Base-by-base conservation (phyloP, 2,113 vertebrate genomes). In the Callionymus lyra region DNA sequence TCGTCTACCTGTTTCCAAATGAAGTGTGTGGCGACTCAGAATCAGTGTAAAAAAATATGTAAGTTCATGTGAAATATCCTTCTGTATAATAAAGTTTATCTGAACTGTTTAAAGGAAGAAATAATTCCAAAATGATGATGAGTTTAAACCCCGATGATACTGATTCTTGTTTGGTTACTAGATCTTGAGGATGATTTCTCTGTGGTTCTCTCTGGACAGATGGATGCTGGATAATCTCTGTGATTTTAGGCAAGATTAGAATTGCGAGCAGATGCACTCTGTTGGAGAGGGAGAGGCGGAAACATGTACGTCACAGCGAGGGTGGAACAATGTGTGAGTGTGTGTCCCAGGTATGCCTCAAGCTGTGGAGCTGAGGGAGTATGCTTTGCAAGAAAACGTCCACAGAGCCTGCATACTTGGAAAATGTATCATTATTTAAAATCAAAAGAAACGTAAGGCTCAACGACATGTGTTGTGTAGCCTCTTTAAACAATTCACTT, bases 231-330 rank as follows among this genome's bases (percentile, higher is more conserved):
- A 87, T 86, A 85, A 85, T 82, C 73, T 73, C 64, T 47, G 79
- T 79, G 82, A 86, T 81, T 84, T 86, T 77, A 82, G 78, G 71
- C 82, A 84, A 84, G 84, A 86, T 85, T 85, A 86, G 76, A 76
- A 65, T 44, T 59, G 34, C 59, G 59, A 81, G 61, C 84, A 86
- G 85, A 84, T 86, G 84, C 81, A 84, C 84, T 75, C 83, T 63
- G 83, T 82, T 75, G 81, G 82, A 70, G 68, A 76, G 67, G 21
- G 21, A 62, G 61, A 63, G 72, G 56, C 64, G 56, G 66, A 65
- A 59, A 66, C 51, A 53, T 56, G 59, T 34, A 53, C 51, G 50
- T 69, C 70, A 76, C 52, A 47, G 55, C 40, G 56, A 51, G 57
- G 45, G 51, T 12, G 43, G 44, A 38, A 12, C 45, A 57, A 49